These are phyloP conservation scores for Bactericera cockerelli DNA, from an alignment of 1,140 invertebrate genomes.

Conservation along the genomic window DNA sequence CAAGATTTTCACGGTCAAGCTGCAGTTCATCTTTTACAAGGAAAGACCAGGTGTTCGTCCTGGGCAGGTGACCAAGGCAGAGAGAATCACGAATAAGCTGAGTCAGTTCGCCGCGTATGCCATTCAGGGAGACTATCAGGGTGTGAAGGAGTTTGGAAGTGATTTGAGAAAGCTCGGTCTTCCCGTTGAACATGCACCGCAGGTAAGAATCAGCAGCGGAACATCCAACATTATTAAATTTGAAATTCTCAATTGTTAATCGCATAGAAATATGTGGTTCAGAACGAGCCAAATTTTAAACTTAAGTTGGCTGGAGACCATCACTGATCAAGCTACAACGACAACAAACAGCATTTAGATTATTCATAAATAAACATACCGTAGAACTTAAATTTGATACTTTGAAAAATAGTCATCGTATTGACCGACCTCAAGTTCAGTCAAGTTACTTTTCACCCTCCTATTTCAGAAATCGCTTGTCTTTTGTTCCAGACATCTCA, in stretches of 20 bases:
- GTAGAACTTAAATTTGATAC: too few species aligned
- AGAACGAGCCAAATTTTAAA: too few species aligned
- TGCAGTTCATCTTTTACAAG: conserved; percentile 97
- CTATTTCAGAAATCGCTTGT: too few species aligned
- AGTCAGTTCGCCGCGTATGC: conserved; percentile 87
- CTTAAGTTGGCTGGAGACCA: too few species aligned
- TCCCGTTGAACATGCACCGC: conserved; percentile 93
- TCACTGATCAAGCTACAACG: too few species aligned
- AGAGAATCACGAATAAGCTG: conserved; percentile 74
- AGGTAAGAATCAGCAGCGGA: conserved; percentile 33
- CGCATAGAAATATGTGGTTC: too few species aligned
- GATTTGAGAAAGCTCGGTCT: conserved; percentile 83
- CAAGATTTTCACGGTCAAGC: conserved; percentile 96
- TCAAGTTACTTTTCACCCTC: too few species aligned
- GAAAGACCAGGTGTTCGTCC: conserved; percentile 91
- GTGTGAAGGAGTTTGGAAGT: conserved; percentile 80
- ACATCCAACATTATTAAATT: not conserved
- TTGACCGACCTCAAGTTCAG: too few species aligned
- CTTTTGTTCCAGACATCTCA: conserved; percentile 61
- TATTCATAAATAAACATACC: too few species aligned
- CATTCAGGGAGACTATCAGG: conserved; percentile 84
- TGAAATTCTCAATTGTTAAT: not conserved
- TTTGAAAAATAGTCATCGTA: too few species aligned
- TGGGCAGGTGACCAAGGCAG: conserved; percentile 87
- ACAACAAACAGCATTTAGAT: too few species aligned